Evolutionary conservation across 2,888 invertebrate genomes (phyloP).

Genomic region (Busseola fusca): DNA sequence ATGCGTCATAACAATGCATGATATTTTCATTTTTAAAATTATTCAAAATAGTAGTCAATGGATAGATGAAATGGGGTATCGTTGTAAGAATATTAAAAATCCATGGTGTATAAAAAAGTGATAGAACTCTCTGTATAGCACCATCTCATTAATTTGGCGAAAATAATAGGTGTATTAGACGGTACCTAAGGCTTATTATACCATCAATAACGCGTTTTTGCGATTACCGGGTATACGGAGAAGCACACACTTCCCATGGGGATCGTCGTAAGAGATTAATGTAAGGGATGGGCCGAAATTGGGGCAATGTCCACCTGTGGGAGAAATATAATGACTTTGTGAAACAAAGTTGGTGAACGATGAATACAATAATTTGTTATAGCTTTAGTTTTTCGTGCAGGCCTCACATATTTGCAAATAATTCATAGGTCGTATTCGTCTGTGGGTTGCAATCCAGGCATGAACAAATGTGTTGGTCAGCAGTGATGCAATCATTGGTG

Average conservation of each 20-base stretch:
- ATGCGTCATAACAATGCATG: no score
- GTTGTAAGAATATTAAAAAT: no score
- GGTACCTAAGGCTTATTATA: slow-evolving; percentile 37
- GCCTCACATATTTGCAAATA: neutral
- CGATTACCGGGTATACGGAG: slow-evolving; percentile 21
- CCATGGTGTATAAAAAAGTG: slow-evolving; percentile 3
- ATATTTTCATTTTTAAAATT: no score
- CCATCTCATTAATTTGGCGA: slow-evolving; percentile 12
- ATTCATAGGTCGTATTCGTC: neutral
- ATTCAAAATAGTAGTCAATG: no score
- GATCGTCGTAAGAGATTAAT: slow-evolving; percentile 29
- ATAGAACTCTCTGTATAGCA: neutral
- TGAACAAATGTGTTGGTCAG: no score
- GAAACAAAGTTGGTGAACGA: neutral
- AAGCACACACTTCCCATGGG: slow-evolving; percentile 28
- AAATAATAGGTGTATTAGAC: slow-evolving; percentile 29
- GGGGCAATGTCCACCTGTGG: slow-evolving; percentile 6
- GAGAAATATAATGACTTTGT: neutral
- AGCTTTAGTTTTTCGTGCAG: neutral
- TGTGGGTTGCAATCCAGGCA: no score
- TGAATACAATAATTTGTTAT: no score
- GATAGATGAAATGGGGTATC: no score
- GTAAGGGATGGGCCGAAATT: slow-evolving; percentile 5
- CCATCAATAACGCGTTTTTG: slow-evolving; percentile 51
- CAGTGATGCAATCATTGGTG: no score